These are phyloP conservation scores for Bubo bubo DNA, from an alignment of 2,113 vertebrate genomes.

Conservation along the genomic window DNA sequence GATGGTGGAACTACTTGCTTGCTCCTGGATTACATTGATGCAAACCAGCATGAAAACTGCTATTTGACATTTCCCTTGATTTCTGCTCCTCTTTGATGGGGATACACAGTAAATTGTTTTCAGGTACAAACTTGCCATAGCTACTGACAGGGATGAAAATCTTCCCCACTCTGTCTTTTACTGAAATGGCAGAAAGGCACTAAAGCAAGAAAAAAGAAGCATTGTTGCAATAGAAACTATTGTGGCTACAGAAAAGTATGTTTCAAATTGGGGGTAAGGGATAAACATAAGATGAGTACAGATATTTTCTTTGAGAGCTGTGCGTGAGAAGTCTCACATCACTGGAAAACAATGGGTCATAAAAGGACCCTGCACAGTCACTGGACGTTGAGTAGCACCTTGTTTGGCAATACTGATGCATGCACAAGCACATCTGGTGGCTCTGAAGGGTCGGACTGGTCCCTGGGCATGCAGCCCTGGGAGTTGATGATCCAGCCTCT, in stretches of 20 bases:
- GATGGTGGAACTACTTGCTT: constrained; percentile 27
- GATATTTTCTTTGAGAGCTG: not conserved
- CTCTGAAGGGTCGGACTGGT: not conserved
- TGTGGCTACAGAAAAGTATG: not conserved
- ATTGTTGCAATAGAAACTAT: not conserved
- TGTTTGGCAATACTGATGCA: not conserved
- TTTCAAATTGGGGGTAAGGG: not conserved
- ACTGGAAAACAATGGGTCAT: not conserved
- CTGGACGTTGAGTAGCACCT: not conserved
- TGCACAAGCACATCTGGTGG: too few species aligned
- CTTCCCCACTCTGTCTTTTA: not conserved
- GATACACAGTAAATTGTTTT: not conserved
- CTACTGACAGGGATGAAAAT: not conserved
- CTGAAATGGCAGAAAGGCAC: not conserved
- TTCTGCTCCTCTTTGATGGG: not conserved
- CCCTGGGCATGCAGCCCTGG: not conserved
- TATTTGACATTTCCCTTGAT: constrained; percentile 4
- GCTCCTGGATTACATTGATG: not conserved
- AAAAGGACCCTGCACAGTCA: not conserved
- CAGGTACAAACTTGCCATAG: not conserved
- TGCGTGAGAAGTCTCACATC: not conserved
- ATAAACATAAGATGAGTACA: not conserved
- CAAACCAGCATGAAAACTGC: not conserved
- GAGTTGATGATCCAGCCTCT: not conserved
- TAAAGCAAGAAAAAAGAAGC: not conserved